phyloP scores from a whole-genome alignment of 2,888 invertebrate species.

The Myopa tessellatipennis region DNA sequence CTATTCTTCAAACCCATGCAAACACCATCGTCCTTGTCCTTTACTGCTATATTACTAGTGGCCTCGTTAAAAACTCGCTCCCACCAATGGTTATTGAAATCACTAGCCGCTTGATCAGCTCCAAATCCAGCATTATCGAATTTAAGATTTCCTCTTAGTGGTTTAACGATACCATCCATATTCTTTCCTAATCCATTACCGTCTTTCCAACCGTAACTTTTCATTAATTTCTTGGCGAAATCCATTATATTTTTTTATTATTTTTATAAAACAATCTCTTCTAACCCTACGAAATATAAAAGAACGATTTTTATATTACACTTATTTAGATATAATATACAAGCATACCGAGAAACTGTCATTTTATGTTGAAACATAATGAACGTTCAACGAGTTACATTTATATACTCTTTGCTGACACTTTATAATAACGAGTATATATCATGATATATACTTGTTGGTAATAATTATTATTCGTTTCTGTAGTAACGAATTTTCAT shows the following conservation, averaged over 20 bases:
- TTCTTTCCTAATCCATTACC: conserved; percentile 81
- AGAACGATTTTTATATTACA: too few relatives aligned
- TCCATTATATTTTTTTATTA: conserved; percentile 54
- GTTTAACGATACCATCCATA: conserved; percentile 80
- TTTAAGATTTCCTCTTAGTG: conserved; percentile 84
- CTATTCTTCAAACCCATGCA: conserved; percentile 55
- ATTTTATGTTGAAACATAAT: too few relatives aligned
- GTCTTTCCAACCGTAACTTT: conserved; percentile 67
- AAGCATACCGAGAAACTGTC: too few relatives aligned
- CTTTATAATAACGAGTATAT: too few relatives aligned
- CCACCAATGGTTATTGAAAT: conserved; percentile 89
- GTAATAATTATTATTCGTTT: too few relatives aligned
- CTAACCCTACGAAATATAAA: background rate
- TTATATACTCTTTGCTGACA: too few relatives aligned
- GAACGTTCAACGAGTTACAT: too few relatives aligned
- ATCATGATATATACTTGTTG: too few relatives aligned
- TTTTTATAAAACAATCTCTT: background rate
- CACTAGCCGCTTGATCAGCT: conserved; percentile 75
- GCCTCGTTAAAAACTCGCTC: conserved; percentile 81
- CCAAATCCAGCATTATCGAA: conserved; percentile 84
- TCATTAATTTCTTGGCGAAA: conserved; percentile 63
- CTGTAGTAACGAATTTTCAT: too few relatives aligned
- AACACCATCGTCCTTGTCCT: conserved; percentile 51
- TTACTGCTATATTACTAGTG: conserved; percentile 75
- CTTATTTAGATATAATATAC: too few relatives aligned